Evolutionary conservation across 2,797 vertebrate species (phyloP).

Genomic region (Anisognathus igniventris): DNA sequence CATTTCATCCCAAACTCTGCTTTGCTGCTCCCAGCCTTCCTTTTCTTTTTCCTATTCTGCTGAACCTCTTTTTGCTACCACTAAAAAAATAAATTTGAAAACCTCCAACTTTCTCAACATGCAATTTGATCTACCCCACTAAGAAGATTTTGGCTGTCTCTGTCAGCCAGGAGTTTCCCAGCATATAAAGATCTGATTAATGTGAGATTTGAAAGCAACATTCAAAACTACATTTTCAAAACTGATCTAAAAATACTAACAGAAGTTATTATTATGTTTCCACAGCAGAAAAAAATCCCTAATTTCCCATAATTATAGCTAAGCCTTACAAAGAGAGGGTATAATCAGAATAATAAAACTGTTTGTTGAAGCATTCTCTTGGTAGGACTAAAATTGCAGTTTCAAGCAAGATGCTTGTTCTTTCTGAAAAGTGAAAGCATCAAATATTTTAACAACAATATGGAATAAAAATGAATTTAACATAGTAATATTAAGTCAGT

Average conservation of each 20-base stretch:
- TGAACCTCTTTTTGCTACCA: not conserved
- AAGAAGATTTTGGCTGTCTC: not conserved
- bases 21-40: not conserved
- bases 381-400: not conserved
- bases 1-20: not conserved
- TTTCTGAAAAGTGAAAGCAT: not conserved
- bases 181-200: not conserved
- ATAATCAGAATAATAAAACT: slow-evolving; percentile 43
- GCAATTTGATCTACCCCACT: not conserved
- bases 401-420: not conserved
- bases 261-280: slow-evolving; percentile 38
- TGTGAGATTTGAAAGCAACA: not conserved
- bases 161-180: not conserved
- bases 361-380: not conserved
- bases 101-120: not conserved
- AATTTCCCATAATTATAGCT: slow-evolving; percentile 25
- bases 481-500: not conserved
- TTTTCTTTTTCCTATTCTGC: not conserved
- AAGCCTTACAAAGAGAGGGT: not conserved
- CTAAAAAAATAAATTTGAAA: not conserved
- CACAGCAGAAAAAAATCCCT: not conserved
- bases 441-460: not conserved
- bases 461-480: not conserved
- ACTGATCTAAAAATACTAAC: slow-evolving; percentile 29
- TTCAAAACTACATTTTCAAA: slow-evolving; percentile 1